Conservation (phyloP, 2,113 vertebrate species). For the Amphiprion percula region DNA sequence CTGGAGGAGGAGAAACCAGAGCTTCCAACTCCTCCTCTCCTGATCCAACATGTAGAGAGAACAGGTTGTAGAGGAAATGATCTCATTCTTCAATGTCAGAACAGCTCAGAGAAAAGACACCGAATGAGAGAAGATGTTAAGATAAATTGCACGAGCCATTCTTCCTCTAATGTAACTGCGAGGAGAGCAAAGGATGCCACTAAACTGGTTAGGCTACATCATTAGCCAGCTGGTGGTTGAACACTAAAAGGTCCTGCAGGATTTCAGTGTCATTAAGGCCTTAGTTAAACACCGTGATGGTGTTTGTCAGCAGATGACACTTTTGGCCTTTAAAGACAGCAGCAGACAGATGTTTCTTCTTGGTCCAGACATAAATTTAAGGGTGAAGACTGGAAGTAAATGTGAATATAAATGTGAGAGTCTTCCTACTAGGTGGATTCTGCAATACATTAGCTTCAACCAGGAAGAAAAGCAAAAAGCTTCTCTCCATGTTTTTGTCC, state of each 20-base stretch:
- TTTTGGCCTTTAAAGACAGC: neutral
- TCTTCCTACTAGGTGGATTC: no score
- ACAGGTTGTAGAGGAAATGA: slow-evolving; percentile 20
- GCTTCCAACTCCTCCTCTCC: slow-evolving; percentile 5
- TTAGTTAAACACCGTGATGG: neutral
- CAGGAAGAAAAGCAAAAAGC: no score
- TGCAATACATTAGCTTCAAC: no score
- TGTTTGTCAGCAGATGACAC: neutral
- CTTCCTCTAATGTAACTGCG: neutral
- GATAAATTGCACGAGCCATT: neutral
- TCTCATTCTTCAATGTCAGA: slow-evolving; percentile 21
- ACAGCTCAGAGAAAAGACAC: neutral
- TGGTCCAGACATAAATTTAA: no score
- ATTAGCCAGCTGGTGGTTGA: slow-evolving; percentile 16
- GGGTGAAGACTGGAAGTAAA: no score
- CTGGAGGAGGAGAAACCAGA: slow-evolving; percentile 4
- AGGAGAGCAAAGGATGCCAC: neutral
- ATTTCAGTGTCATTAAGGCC: neutral
- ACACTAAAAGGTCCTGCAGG: neutral
- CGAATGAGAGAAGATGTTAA: neutral
- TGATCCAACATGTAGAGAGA: neutral
- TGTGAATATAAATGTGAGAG: no score
- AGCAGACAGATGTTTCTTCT: neutral
- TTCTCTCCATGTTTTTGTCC: no score
- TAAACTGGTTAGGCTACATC: slow-evolving; percentile 12